Percentiles rank a stretch among this genome's conserved stretches.
Evolutionary conservation across 1,140 invertebrate genomes (phyloP).

Genomic region (Drosophila sulfurigaster): DNA sequence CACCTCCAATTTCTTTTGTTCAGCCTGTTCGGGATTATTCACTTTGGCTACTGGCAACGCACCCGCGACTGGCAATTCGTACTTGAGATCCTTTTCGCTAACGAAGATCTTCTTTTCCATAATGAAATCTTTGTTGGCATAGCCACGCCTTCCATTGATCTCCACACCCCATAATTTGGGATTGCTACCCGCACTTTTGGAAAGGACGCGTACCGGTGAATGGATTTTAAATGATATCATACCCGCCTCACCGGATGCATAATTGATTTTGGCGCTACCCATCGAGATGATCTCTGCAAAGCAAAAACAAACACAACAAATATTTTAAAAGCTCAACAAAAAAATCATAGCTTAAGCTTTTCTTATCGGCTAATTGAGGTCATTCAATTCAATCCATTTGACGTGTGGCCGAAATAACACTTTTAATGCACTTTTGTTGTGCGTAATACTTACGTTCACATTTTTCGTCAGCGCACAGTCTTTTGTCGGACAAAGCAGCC

Average conservation of each 20-base stretch:
- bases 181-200: conserved; percentile 89
- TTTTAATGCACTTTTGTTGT: conserved; percentile 11
- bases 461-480: conserved; percentile 87
- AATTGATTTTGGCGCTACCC: conserved; percentile 87
- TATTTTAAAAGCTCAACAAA: neutral
- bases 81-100: conserved; percentile 46
- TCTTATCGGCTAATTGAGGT: conserved; percentile 24
- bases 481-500: conserved; percentile 86
- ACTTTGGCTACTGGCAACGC: conserved; percentile 1
- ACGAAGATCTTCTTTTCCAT: conserved; percentile 61
- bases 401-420: neutral
- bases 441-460: conserved; percentile 87
- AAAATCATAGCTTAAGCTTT: neutral
- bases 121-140: conserved; percentile 87
- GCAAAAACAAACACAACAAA: neutral
- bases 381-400: conserved; percentile 15
- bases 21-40: conserved; percentile 3
- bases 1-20: neutral
- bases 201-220: conserved; percentile 88
- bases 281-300: conserved; percentile 88
- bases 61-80: conserved; percentile 54
- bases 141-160: conserved; percentile 89
- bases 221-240: conserved; percentile 89
- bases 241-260: conserved; percentile 86
- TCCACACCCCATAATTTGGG: conserved; percentile 90